Percentiles rank a stretch among this genome's conserved stretches.
Conservation (phyloP, 1,140 invertebrate genomes). For the Planococcus citri region DNA sequence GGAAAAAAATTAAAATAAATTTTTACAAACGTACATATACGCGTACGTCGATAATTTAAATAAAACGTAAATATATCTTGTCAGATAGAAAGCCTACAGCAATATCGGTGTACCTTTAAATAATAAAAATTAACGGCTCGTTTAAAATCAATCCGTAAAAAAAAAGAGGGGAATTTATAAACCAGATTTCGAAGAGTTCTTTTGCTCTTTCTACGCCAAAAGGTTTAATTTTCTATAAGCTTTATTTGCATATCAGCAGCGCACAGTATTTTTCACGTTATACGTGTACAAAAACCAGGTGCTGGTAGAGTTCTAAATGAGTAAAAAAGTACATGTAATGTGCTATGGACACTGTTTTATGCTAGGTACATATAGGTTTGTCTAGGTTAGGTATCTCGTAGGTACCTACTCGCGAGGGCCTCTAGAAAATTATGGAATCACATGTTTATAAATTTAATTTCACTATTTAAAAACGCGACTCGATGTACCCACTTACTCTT, state of each 20-base stretch:
- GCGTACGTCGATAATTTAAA: neutral
- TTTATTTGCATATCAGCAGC: neutral
- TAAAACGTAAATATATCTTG: conserved; percentile 8
- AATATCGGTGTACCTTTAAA: conserved; percentile 7
- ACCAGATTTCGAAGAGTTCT: conserved; percentile 6
- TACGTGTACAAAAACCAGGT: neutral
- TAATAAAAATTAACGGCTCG: conserved; percentile 7
- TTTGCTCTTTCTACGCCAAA: conserved; percentile 6
- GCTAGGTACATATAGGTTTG: too few species aligned
- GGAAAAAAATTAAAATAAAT: neutral
- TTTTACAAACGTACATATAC: neutral
- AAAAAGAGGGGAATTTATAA: conserved; percentile 7
- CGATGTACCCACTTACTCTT: too few species aligned
- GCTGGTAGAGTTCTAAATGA: neutral
- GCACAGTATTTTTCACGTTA: neutral
- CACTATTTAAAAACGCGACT: neutral
- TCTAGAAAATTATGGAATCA: neutral
- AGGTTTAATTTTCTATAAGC: conserved; percentile 2
- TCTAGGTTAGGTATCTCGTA: too few species aligned
- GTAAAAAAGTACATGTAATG: neutral
- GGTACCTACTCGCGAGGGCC: neutral
- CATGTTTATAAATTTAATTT: neutral
- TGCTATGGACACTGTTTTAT: neutral
- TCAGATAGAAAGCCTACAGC: neutral
- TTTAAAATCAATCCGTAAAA: conserved; percentile 4